phyloP scores from a whole-genome alignment of 2,888 invertebrate genomes.

The Protodeltote pygarga region DNA sequence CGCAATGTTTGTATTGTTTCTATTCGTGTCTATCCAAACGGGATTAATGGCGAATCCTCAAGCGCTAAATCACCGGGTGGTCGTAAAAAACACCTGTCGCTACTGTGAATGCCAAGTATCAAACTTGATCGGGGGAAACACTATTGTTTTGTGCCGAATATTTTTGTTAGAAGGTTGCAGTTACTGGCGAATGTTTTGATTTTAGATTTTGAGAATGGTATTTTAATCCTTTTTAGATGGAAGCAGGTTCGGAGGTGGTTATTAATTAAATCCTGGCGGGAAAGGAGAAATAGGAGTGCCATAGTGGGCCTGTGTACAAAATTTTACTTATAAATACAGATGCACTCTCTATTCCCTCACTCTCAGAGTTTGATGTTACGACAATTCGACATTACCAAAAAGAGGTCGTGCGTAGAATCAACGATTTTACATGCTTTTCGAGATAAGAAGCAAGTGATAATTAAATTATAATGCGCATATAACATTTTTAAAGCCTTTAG shows the following conservation, averaged over 20 bases:
- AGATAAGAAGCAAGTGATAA: too few relatives aligned
- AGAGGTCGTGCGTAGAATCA: too few relatives aligned
- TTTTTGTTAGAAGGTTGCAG: conserved; percentile 53
- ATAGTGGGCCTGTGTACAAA: too few relatives aligned
- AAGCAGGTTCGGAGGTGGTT: not conserved
- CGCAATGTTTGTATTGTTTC: conserved; percentile 73
- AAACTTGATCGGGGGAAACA: conserved; percentile 71
- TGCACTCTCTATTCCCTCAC: too few relatives aligned
- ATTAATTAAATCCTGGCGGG: conserved; percentile 12
- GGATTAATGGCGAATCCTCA: conserved; percentile 82
- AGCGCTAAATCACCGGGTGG: conserved; percentile 78
- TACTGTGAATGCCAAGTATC: conserved; percentile 73
- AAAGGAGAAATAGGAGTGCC: too few relatives aligned
- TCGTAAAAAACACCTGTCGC: conserved; percentile 85
- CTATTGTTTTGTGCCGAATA: conserved; percentile 58
- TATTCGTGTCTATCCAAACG: conserved; percentile 77
- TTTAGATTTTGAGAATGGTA: conserved; percentile 14
- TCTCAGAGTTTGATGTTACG: too few relatives aligned
- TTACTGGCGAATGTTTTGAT: conserved; percentile 42
- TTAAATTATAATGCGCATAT: too few relatives aligned
- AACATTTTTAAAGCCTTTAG: too few relatives aligned
- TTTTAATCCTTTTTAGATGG: conserved; percentile 7
- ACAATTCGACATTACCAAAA: too few relatives aligned
- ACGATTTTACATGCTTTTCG: too few relatives aligned
- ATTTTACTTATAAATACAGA: not conserved